Conservation (phyloP, 64 coral and sea anemone genomes). For the Montipora cactus region DNA sequence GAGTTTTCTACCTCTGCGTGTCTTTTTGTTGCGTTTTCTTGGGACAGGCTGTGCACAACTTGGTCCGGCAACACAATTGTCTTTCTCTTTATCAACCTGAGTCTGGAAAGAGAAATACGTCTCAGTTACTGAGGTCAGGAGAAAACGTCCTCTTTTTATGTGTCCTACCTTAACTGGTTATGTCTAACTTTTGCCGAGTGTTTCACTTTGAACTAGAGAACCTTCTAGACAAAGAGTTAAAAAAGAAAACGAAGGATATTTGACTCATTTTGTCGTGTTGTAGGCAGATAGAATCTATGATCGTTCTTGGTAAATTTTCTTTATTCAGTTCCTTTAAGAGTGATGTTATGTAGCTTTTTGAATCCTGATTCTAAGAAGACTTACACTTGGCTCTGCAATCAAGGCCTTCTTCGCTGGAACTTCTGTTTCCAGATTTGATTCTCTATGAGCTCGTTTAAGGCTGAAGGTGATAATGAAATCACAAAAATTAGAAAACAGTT, state of each 20-base stretch:
- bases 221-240: too few relatives aligned
- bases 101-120: not conserved
- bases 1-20: slow-evolving; percentile 20
- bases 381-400: slow-evolving; percentile 6
- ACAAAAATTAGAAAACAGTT: not conserved
- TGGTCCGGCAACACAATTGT: not conserved
- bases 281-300: too few relatives aligned
- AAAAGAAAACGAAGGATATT: too few relatives aligned
- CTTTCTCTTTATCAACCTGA: not conserved
- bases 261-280: too few relatives aligned
- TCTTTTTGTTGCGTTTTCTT: slow-evolving; percentile 27
- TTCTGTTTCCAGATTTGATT: not conserved
- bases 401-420: not conserved
- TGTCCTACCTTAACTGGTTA: not conserved
- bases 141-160: not conserved
- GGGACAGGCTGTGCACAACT: not conserved
- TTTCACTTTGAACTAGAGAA: too few relatives aligned
- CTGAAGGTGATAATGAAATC: not conserved
- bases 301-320: too few relatives aligned
- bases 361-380: not conserved
- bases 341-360: not conserved
- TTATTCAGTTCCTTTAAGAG: not conserved
- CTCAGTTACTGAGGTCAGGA: too few relatives aligned
- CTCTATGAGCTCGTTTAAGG: not conserved
- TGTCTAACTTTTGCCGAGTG: too few relatives aligned